These are phyloP conservation scores for Plagodis pulveraria DNA, from an alignment of 2,888 invertebrate genomes.

Conservation along the genomic window DNA sequence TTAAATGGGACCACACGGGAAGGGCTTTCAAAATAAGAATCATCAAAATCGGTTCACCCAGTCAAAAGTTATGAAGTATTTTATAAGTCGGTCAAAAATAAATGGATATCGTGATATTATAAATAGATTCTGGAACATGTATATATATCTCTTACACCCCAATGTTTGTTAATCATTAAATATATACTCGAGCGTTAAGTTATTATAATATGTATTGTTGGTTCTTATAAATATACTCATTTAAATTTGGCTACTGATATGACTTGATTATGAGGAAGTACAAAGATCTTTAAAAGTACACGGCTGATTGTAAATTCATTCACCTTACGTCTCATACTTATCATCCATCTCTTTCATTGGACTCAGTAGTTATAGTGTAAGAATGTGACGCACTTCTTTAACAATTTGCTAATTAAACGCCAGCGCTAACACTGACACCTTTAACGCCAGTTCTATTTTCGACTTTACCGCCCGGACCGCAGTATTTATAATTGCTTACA, in stretches of 20 bases:
- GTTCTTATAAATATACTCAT: neutral
- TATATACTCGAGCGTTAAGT: too few relatives aligned
- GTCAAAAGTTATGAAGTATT: too few relatives aligned
- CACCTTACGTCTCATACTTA: slow-evolving; percentile 52
- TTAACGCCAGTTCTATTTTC: slow-evolving; percentile 48
- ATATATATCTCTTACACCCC: too few relatives aligned
- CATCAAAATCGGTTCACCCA: too few relatives aligned
- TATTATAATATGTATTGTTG: too few relatives aligned
- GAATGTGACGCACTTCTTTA: slow-evolving; percentile 66
- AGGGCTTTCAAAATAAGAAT: too few relatives aligned
- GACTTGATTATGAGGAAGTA: slow-evolving; percentile 18
- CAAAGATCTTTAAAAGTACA: slow-evolving; percentile 38
- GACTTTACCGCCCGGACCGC: slow-evolving; percentile 50
- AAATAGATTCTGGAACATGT: neutral
- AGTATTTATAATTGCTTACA: slow-evolving; percentile 52
- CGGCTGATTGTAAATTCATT: slow-evolving; percentile 64
- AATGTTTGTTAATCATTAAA: too few relatives aligned
- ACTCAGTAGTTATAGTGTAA: slow-evolving; percentile 46
- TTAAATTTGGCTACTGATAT: slow-evolving; percentile 12
- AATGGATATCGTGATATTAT: too few relatives aligned
- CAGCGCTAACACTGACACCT: slow-evolving; percentile 46
- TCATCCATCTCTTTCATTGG: slow-evolving; percentile 55
- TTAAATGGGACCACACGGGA: too few relatives aligned
- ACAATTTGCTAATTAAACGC: slow-evolving; percentile 71
- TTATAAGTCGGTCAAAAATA: too few relatives aligned